Conservation (phyloP, 2,113 vertebrate species). For the Sapajus apella region DNA sequence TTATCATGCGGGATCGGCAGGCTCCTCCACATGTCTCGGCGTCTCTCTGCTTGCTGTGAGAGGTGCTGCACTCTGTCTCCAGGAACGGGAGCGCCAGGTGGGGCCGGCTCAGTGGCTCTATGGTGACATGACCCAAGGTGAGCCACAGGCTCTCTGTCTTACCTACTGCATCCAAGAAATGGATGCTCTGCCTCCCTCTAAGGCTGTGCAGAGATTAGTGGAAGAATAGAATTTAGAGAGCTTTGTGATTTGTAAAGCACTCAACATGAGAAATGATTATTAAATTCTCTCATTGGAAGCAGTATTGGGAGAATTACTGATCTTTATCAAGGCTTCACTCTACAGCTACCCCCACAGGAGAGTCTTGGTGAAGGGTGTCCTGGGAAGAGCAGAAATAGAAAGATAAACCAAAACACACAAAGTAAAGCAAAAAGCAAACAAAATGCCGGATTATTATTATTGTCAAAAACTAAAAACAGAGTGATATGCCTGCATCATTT, state of each 20-base stretch:
- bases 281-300: background rate
- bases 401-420: background rate
- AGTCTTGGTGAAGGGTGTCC: background rate
- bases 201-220: background rate
- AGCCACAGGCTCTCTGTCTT: background rate
- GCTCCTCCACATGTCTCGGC: background rate
- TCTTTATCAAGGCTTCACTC: background rate
- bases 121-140: background rate
- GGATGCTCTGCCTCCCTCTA: background rate
- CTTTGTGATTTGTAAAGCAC: background rate
- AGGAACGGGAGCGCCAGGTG: background rate
- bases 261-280: background rate
- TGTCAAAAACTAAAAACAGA: background rate
- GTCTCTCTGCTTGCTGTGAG: too few relatives aligned
- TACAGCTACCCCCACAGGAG: background rate
- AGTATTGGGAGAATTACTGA: background rate
- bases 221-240: background rate
- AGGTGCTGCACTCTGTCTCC: background rate
- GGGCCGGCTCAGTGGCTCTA: background rate
- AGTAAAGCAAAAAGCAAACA: background rate
- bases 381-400: background rate
- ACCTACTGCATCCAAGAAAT: background rate
- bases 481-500: background rate
- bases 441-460: background rate
- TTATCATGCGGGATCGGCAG: background rate